Conservation (phyloP, 2,888 invertebrate species). For the Latheticus oryzae region DNA sequence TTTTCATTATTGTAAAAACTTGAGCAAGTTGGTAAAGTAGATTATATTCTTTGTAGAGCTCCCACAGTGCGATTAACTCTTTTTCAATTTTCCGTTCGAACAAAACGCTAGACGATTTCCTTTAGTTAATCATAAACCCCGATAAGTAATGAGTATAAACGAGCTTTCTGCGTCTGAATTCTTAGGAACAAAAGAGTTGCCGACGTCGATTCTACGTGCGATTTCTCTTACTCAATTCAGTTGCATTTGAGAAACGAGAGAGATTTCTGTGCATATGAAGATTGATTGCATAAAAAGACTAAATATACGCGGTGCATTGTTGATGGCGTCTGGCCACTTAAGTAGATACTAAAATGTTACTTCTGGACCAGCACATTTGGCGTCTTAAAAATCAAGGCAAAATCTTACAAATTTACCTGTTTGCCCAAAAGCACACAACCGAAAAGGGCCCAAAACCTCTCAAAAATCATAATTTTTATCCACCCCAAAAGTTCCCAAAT, state of each 20-base stretch:
- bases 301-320: constrained; percentile 46
- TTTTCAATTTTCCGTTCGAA: background rate
- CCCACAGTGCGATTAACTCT: too few species aligned
- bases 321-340: constrained; percentile 51
- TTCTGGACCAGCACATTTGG: too few species aligned
- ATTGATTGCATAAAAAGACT: constrained; percentile 52
- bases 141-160: constrained; percentile 38
- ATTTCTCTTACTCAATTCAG: constrained; percentile 51
- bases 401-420: too few species aligned
- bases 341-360: too few species aligned
- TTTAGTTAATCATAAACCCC: constrained; percentile 12
- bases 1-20: too few species aligned
- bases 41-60: background rate
- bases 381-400: too few species aligned
- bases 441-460: too few species aligned
- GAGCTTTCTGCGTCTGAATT: constrained; percentile 21
- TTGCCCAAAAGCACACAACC: too few species aligned
- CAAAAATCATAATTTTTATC: too few species aligned
- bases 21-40: constrained; percentile 8
- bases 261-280: constrained; percentile 50
- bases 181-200: constrained; percentile 30
- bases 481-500: too few species aligned
- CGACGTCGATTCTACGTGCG: constrained; percentile 36
- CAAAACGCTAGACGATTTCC: background rate
- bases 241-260: constrained; percentile 47